Conservation (phyloP, 2,797 vertebrate species). For the Enteromius unitaeniatus region DNA sequence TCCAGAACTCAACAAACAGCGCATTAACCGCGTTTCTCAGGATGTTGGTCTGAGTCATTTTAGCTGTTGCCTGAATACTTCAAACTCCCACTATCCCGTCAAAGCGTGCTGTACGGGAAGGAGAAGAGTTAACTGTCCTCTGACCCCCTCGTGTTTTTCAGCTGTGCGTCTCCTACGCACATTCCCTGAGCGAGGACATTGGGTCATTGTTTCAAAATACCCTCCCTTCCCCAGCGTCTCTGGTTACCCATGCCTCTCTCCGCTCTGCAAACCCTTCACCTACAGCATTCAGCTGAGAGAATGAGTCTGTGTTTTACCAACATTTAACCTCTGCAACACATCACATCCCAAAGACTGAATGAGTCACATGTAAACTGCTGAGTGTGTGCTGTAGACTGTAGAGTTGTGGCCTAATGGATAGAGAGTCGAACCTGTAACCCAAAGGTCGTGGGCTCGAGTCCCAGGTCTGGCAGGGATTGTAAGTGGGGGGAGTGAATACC, state of each 20-base stretch:
- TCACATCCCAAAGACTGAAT: conserved; percentile 21
- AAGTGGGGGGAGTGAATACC: too few relatives aligned
- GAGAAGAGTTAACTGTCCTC: conserved; percentile 56
- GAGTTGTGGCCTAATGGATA: too few relatives aligned
- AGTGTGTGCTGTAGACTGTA: not conserved
- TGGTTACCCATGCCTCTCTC: conserved; percentile 28
- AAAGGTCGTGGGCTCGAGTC: too few relatives aligned
- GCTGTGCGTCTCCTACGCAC: conserved; percentile 65
- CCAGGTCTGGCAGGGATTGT: too few relatives aligned
- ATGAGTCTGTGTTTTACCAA: conserved; percentile 25
- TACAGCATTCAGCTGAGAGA: conserved; percentile 47
- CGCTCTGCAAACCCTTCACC: conserved; percentile 42
- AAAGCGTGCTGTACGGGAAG: conserved; percentile 8
- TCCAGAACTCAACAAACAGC: not conserved
- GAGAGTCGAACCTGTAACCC: too few relatives aligned
- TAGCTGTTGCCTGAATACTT: not conserved
- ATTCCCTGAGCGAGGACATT: conserved; percentile 66
- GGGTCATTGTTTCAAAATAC: conserved; percentile 64
- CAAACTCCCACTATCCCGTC: not conserved
- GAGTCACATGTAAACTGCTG: not conserved
- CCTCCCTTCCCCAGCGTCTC: conserved; percentile 28
- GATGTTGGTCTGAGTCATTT: conserved; percentile 22
- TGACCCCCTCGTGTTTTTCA: conserved; percentile 53
- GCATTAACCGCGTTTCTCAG: not conserved
- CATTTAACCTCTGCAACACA: conserved; percentile 40